Evolutionary conservation across 2,888 invertebrate species (phyloP).

Genomic region (Diarsia dahlii): DNA sequence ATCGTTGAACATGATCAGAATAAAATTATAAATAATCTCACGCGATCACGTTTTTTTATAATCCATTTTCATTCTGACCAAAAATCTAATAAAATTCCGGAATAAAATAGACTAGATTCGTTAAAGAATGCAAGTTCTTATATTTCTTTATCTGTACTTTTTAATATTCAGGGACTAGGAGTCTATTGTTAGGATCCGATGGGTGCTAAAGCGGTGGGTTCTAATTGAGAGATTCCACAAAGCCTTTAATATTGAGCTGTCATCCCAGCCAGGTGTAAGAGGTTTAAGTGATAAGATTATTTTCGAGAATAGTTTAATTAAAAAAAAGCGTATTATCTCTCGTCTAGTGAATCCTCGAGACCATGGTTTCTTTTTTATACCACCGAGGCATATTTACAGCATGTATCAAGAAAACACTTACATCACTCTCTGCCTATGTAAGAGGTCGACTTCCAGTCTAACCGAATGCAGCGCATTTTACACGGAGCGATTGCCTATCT

Average conservation of each 20-base stretch:
- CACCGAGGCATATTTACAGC: no score
- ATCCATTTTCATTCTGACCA: slow-evolving; percentile 18
- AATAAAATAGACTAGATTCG: slow-evolving; percentile 4
- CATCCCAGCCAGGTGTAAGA: slow-evolving; percentile 7
- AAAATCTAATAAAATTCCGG: slow-evolving; percentile 27
- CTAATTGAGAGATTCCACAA: slow-evolving; percentile 46
- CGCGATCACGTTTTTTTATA: slow-evolving; percentile 19
- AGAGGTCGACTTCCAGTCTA: no score
- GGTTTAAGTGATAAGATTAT: slow-evolving; percentile 37
- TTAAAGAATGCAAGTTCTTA: slow-evolving; percentile 20
- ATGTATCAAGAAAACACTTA: no score
- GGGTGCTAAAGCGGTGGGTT: slow-evolving; percentile 16
- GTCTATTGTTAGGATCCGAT: slow-evolving; percentile 16
- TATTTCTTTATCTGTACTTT: slow-evolving; percentile 29
- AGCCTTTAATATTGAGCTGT: slow-evolving; percentile 30
- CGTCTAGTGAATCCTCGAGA: no score
- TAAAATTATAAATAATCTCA: slow-evolving; percentile 25
- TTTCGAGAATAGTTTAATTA: neutral
- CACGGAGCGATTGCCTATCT: no score
- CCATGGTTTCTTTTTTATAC: no score
- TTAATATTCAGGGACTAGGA: slow-evolving; percentile 37
- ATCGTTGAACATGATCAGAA: slow-evolving; percentile 19
- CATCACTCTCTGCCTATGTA: no score
- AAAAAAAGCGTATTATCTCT: no score
- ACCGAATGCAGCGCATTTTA: no score